phyloP scores from a whole-genome alignment of 1,140 invertebrate genomes.

The Magallana gigas region DNA sequence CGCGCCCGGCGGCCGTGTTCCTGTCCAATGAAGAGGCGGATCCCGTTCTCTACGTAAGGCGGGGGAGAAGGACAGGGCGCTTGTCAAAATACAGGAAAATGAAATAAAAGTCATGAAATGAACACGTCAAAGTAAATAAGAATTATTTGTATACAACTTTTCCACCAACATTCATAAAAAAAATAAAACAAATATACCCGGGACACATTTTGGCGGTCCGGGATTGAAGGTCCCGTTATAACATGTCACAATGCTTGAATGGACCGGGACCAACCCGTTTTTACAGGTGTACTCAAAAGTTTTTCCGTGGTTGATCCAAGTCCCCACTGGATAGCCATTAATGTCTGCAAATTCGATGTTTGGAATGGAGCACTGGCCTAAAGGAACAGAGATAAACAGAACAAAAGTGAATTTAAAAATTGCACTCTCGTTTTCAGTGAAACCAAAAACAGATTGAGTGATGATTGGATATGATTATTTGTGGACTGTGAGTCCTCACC shows the following conservation, averaged over 20 bases:
- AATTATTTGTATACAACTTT: too few species aligned
- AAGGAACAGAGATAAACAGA: not conserved
- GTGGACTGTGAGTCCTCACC: slow-evolving; percentile 78
- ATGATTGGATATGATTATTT: too few species aligned
- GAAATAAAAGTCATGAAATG: too few species aligned
- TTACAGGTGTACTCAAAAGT: slow-evolving; percentile 92
- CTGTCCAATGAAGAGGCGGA: slow-evolving; percentile 97
- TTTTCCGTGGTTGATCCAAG: slow-evolving; percentile 90
- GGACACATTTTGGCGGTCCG: slow-evolving; percentile 90
- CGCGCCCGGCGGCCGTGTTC: slow-evolving; percentile 95
- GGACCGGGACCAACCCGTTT: slow-evolving; percentile 91
- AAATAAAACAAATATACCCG: slow-evolving; percentile 81
- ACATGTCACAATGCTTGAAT: slow-evolving; percentile 88
- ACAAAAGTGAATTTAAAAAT: not conserved
- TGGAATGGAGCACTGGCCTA: slow-evolving; percentile 94
- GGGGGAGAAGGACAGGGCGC: slow-evolving; percentile 93
- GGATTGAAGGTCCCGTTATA: slow-evolving; percentile 98
- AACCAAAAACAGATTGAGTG: not conserved
- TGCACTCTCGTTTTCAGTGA: not conserved
- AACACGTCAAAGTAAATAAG: too few species aligned
- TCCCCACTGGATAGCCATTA: slow-evolving; percentile 67
- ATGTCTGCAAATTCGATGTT: slow-evolving; percentile 91
- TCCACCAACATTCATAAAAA: too few species aligned
- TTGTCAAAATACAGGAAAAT: slow-evolving; percentile 63
- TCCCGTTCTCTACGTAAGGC: slow-evolving; percentile 91